phyloP scores from a whole-genome alignment of 2,888 invertebrate genomes.

The Ennomos fuscantarius region DNA sequence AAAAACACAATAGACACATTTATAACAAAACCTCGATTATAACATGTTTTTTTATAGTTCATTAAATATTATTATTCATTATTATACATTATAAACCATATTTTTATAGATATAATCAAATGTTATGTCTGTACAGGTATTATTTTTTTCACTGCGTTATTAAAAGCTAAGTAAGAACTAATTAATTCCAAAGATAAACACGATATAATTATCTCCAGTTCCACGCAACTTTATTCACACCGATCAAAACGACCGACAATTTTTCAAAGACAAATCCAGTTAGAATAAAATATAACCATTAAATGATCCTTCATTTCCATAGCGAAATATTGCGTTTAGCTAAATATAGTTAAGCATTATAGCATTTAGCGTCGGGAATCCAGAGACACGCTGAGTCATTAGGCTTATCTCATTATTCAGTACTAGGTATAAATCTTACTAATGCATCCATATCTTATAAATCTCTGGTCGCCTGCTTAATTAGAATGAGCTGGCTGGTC shows the following conservation, averaged over 20 bases:
- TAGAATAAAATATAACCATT: slow-evolving; percentile 9
- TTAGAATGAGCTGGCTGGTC: slow-evolving; percentile 68
- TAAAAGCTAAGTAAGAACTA: background rate
- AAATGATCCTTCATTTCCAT: slow-evolving; percentile 22
- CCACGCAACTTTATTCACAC: slow-evolving; percentile 8
- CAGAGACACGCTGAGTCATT: slow-evolving; percentile 54
- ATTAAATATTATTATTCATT: no score
- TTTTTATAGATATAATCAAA: no score
- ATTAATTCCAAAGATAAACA: slow-evolving; percentile 5
- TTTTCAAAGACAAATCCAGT: slow-evolving; percentile 19
- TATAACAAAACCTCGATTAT: background rate
- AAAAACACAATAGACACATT: no score
- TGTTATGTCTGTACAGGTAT: no score
- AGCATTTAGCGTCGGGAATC: slow-evolving; percentile 28
- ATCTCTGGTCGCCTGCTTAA: slow-evolving; percentile 76
- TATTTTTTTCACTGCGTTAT: no score
- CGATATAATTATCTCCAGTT: slow-evolving; percentile 8
- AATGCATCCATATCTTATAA: slow-evolving; percentile 82
- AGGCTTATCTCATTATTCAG: slow-evolving; percentile 79
- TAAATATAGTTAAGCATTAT: background rate
- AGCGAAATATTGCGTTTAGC: slow-evolving; percentile 26
- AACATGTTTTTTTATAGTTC: no score
- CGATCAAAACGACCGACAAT: background rate
- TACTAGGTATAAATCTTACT: slow-evolving; percentile 78
- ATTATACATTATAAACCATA: no score